Evolutionary conservation across 2,888 invertebrate genomes (phyloP).

Genomic region (Parapristionchus giblindavisi): DNA sequence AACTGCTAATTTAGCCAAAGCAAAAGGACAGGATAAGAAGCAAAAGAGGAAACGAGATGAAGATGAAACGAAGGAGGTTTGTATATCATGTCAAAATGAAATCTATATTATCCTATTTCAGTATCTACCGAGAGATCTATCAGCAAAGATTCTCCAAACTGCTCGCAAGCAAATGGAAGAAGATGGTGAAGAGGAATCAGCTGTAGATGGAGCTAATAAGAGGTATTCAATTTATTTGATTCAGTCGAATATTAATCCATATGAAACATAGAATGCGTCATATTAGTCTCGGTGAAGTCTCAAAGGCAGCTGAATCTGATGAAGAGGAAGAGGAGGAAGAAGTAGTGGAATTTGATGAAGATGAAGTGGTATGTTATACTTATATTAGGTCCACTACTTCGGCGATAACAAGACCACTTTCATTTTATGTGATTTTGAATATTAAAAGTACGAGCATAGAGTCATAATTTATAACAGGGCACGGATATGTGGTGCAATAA

Average conservation of each 20-base stretch:
- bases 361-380: constrained; percentile 46
- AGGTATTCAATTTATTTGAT: constrained; percentile 27
- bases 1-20: constrained; percentile 51
- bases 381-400: background rate
- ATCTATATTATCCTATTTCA: constrained; percentile 41
- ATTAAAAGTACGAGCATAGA: too few species aligned
- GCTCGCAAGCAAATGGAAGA: constrained; percentile 56
- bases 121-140: constrained; percentile 55
- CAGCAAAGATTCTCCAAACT: constrained; percentile 57
- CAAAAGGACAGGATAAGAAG: constrained; percentile 49
- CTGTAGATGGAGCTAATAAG: constrained; percentile 34
- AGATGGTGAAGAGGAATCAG: constrained; percentile 45
- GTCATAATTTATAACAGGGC: background rate
- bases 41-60: constrained; percentile 50
- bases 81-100: too few species aligned
- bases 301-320: constrained; percentile 41
- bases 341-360: constrained; percentile 51
- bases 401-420: too few species aligned
- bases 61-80: constrained; percentile 45
- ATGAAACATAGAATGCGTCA: constrained; percentile 51
- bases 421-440: too few species aligned
- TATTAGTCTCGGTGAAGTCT: constrained; percentile 50
- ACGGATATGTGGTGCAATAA: background rate
- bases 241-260: too few species aligned
- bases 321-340: constrained; percentile 51